Conservation (phyloP, 2,888 invertebrate species). For the Thyatira batis region DNA sequence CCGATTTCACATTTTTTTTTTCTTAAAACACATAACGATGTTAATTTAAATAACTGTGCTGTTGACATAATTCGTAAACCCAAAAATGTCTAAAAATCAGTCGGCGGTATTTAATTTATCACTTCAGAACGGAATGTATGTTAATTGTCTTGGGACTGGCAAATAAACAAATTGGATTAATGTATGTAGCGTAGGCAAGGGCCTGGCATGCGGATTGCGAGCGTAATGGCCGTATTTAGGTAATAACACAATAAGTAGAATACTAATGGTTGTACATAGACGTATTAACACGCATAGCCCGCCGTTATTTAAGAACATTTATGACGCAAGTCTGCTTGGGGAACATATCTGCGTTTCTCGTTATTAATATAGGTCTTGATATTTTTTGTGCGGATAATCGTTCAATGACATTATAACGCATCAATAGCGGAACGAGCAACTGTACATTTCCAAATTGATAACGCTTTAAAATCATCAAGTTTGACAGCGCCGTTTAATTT, state of each 20-base stretch:
- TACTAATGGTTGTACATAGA: slow-evolving; percentile 18
- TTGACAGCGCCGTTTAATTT: slow-evolving; percentile 31
- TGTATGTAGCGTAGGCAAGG: slow-evolving; percentile 18
- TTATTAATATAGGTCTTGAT: slow-evolving; percentile 46
- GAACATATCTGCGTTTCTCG: slow-evolving; percentile 30
- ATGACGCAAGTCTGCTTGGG: slow-evolving; percentile 12
- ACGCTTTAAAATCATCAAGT: slow-evolving; percentile 22
- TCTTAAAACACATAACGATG: slow-evolving; percentile 27
- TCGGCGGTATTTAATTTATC: slow-evolving; percentile 1
- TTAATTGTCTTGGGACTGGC: not conserved
- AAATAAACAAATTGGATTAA: slow-evolving; percentile 6
- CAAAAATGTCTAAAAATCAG: not conserved
- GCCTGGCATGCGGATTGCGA: slow-evolving; percentile 8
- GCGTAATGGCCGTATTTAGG: slow-evolving; percentile 16
- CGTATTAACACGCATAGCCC: slow-evolving; percentile 22
- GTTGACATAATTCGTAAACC: not conserved
- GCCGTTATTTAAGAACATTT: slow-evolving; percentile 21
- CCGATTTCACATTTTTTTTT: slow-evolving; percentile 48
- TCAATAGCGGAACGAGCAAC: slow-evolving; percentile 26
- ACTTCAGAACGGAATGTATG: not conserved
- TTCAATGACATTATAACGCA: slow-evolving; percentile 28
- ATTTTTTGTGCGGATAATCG: slow-evolving; percentile 41
- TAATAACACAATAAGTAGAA: slow-evolving; percentile 12
- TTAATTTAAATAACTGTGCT: not conserved
- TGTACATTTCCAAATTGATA: slow-evolving; percentile 21